Evolutionary conservation across 2,888 invertebrate species (phyloP).

Genomic region (Cephus nigrinus): DNA sequence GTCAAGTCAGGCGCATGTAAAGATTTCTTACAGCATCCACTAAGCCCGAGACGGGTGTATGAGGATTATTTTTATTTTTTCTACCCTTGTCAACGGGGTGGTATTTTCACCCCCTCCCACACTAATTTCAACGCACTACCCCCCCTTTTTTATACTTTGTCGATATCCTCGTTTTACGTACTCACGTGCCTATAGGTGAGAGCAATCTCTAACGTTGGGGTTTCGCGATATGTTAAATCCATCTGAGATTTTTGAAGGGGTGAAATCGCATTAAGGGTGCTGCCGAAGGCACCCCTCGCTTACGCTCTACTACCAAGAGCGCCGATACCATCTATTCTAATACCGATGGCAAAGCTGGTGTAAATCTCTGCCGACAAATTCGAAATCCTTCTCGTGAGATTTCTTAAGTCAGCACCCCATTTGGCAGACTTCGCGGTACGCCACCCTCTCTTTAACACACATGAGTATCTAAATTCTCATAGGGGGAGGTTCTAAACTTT

Average conservation of each 20-base stretch:
- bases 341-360: conserved; percentile 34
- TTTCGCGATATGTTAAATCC: conserved; percentile 31
- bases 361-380: conserved; percentile 51
- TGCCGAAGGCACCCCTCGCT: conserved; percentile 19
- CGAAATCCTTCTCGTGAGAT: conserved; percentile 46
- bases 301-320: conserved; percentile 20
- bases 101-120: background rate
- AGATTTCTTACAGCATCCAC: background rate
- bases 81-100: background rate
- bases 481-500: background rate
- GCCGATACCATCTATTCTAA: conserved; percentile 44
- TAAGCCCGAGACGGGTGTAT: background rate
- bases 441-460: background rate
- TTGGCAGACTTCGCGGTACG: background rate
- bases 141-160: background rate
- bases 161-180: background rate
- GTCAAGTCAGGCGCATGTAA: background rate
- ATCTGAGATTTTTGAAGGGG: conserved; percentile 34
- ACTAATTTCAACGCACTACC: background rate
- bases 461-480: background rate
- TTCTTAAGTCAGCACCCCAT: conserved; percentile 26
- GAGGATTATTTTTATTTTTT: background rate
- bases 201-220: background rate
- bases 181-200: background rate
- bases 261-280: conserved; percentile 42